These are phyloP conservation scores for Psilanteris sp. DNA, from an alignment of 1,140 invertebrate genomes.

Conservation along the genomic window DNA sequence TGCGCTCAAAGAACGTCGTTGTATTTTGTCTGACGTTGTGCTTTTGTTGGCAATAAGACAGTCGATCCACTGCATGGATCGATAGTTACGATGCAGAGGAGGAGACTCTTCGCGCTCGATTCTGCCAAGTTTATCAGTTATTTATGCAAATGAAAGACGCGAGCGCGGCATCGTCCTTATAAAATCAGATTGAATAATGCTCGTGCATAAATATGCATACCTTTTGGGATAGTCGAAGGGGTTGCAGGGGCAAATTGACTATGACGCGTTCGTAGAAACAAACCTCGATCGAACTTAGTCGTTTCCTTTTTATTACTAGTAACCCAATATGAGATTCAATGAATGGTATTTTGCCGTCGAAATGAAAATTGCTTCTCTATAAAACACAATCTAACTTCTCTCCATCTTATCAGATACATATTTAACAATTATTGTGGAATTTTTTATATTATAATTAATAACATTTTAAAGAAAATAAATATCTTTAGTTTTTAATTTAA, in stretches of 20 bases:
- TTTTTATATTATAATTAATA: no score
- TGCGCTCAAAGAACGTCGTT: conserved; percentile 22
- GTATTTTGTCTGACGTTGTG: conserved; percentile 13
- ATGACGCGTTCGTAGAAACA: conserved; percentile 52
- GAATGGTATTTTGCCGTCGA: conserved; percentile 11
- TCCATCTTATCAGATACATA: no score
- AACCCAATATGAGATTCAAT: conserved; percentile 24
- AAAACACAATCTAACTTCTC: no score
- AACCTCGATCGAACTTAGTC: conserved; percentile 57
- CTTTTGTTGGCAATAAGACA: conserved; percentile 51
- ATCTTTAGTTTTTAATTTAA: no score
- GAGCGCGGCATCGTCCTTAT: conserved; percentile 64
- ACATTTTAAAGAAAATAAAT: no score
- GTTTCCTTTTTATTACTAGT: conserved; percentile 37
- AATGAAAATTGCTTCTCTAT: no score
- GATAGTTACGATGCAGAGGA: conserved; percentile 56
- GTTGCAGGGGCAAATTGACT: neutral
- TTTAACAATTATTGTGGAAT: no score
- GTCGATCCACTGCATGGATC: conserved; percentile 59
- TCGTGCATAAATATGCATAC: conserved; percentile 64
- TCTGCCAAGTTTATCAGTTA: conserved; percentile 62
- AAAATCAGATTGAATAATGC: conserved; percentile 68
- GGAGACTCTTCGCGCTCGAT: conserved; percentile 58
- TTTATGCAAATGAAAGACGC: conserved; percentile 64
- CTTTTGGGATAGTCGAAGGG: conserved; percentile 7